Evolutionary conservation across 1,140 invertebrate genomes (phyloP), one percentile per base, ranked within the genome.

Genomic region (Euschistus heros): DNA sequence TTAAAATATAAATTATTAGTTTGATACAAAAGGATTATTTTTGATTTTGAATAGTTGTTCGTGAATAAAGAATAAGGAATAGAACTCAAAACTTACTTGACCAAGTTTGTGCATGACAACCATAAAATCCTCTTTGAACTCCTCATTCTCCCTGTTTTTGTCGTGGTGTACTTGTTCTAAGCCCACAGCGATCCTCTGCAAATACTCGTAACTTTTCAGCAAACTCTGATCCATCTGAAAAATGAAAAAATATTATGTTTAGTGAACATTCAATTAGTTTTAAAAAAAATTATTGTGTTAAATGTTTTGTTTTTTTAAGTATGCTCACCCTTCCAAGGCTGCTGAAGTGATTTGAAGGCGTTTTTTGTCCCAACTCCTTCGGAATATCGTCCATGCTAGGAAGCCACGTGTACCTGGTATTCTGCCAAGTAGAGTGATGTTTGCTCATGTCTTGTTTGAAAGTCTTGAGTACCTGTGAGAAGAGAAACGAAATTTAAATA

Each of bases 111-210:
- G 76, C 70, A 85, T 80, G 33, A 80, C 76, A 17, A 79, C 76
- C 33, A 76, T 76, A 73, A 86, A 87, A 47, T 80, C 70, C 8
- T 77, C 73, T 60, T 75, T 70, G 73, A 82, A 85, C 18, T 74
- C 75, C 10, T 72, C 70, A 8, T 72, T 68, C 65, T 80, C 70
- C 22, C 81, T 74, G 7, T 80, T 75, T 65, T 84, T 81, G 67
- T 86, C 84, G 72, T 79, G 76, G n/a, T 81, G 78, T 14, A 86
- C 78, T 72, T 86, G 84, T 67, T 87, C 85, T 50, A 87, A 68
- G 26, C 80, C 85, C 0, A 86, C 84, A 1, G 83, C 84, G 67
- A 81, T 80, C 71, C 75, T 81, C 71, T 87, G 85, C 71, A 87
- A 77, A 69, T 80, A 78, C 65, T 80, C 75, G 72, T 84, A 86